Conservation (phyloP, 2,797 vertebrate genomes). For the Microctenopoma lineatum region DNA sequence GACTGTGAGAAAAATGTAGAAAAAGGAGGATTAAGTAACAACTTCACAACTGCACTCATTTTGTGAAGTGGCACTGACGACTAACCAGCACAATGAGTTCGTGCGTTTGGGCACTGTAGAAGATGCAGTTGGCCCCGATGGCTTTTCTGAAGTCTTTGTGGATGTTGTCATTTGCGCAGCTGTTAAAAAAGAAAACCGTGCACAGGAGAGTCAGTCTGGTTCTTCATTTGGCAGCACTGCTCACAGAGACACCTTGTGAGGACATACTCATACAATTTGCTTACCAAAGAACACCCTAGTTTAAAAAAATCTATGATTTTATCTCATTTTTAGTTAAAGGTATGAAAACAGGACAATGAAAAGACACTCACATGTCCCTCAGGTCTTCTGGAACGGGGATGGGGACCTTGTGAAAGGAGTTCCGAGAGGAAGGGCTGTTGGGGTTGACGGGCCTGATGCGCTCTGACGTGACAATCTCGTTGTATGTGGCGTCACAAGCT, state of each 20-base stretch:
- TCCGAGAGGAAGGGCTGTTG: slow-evolving; percentile 87
- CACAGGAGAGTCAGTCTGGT: slow-evolving; percentile 25
- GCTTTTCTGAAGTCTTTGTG: slow-evolving; percentile 97
- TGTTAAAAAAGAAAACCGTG: slow-evolving; percentile 67
- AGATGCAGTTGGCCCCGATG: slow-evolving; percentile 92
- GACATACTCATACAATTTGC: not conserved
- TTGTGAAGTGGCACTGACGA: slow-evolving; percentile 16
- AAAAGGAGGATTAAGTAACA: not conserved
- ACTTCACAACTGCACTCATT: not conserved
- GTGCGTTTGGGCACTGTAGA: slow-evolving; percentile 85
- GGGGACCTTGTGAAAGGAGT: slow-evolving; percentile 90
- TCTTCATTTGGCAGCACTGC: slow-evolving; percentile 27
- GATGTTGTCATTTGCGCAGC: slow-evolving; percentile 89
- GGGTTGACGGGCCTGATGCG: slow-evolving; percentile 93
- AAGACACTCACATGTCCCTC: slow-evolving; percentile 88
- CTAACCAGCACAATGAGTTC: slow-evolving; percentile 92
- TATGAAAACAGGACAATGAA: not conserved
- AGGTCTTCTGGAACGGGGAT: slow-evolving; percentile 91
- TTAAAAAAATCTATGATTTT: not conserved
- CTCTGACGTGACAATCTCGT: slow-evolving; percentile 93
- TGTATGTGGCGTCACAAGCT: slow-evolving; percentile 92
- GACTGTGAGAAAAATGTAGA: slow-evolving; percentile 76
- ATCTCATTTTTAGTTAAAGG: not conserved
- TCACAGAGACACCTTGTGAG: not conserved
- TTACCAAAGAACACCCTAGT: not conserved